Percentiles rank a stretch among this genome's conserved stretches.
These are phyloP conservation scores for Telmatochromis sp. DNA, from an alignment of 2,113 vertebrate species.

Conservation along the genomic window DNA sequence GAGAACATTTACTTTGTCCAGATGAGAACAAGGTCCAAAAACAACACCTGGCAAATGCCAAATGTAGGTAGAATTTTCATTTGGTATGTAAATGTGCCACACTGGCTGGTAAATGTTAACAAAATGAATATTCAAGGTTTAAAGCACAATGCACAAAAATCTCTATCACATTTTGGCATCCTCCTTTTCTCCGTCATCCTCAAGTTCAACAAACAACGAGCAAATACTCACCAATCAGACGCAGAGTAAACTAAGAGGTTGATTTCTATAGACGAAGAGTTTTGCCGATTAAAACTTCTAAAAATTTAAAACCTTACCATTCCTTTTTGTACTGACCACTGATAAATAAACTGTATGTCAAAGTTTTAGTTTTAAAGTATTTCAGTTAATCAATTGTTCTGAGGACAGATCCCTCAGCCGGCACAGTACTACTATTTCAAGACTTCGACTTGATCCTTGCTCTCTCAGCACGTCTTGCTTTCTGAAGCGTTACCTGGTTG, in stretches of 20 bases:
- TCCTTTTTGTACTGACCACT: neutral
- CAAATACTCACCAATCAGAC: neutral
- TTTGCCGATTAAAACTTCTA: neutral
- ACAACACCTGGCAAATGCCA: neutral
- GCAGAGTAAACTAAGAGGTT: neutral
- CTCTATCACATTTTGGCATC: neutral
- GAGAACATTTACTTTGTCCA: neutral
- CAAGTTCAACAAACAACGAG: neutral
- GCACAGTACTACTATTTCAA: neutral
- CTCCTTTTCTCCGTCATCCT: neutral
- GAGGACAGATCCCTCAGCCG: neutral
- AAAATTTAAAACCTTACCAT: neutral
- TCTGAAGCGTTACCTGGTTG: constrained; percentile 49
- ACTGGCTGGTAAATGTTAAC: neutral
- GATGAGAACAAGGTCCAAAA: neutral
- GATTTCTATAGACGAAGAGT: neutral
- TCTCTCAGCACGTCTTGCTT: neutral
- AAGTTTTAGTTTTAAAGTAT: neutral
- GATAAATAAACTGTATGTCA: neutral
- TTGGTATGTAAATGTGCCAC: neutral
- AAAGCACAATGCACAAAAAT: neutral
- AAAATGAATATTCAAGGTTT: neutral
- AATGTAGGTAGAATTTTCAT: neutral
- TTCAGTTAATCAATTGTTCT: neutral
- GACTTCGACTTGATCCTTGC: neutral